Evolutionary conservation across 1,140 invertebrate species (phyloP), one percentile per base, ranked within the genome.

Genomic region (Diorhabda sublineata): DNA sequence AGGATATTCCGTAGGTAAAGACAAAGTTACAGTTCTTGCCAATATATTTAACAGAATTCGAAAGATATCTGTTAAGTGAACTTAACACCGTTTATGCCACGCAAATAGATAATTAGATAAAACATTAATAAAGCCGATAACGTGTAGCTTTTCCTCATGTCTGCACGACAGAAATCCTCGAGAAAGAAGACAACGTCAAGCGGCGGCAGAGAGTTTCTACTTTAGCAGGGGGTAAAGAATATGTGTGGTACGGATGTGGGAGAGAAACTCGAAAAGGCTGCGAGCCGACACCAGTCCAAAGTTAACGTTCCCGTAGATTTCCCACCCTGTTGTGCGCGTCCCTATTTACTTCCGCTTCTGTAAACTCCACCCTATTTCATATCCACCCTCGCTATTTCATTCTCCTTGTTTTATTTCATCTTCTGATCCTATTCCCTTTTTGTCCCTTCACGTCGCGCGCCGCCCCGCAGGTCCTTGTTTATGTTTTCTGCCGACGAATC

Each of bases 281-380:
- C 68, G 68, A 71, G 71, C 69, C 72, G 71, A 70, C 68, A 74
- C 71, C 74, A 77, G 72, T 73, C 70, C 70, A 61, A 71, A 73
- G 71, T 70, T 71, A 68, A 67, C 65, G 69, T 73, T 72, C 69
- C 70, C 76, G 75, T 74, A 75, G 69, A 76, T 78, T 77, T 79
- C 78, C 75, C 79, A 78, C 77, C 77, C 74, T 75, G 74, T 75
- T 70, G 62, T 78, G 74, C 77, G 78, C 76, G 76, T 76, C 78
- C 79, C 79, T 76, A 75, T 81, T 81, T 81, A 81, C 78, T 81
- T 80, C 78, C 79, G 80, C 79, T 80, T 75, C 80, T 75, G 78
- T 80, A 80, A 80, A 81, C 80, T 81, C 78, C 80, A 81, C 80
- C 80, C 79, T 75, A 80, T 81, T 81, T 81, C 79, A 80, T 81